Percentiles rank a stretch among this genome's conserved stretches.
Conservation (phyloP, 2,113 vertebrate genomes). For the Sapayoa aenigma region DNA sequence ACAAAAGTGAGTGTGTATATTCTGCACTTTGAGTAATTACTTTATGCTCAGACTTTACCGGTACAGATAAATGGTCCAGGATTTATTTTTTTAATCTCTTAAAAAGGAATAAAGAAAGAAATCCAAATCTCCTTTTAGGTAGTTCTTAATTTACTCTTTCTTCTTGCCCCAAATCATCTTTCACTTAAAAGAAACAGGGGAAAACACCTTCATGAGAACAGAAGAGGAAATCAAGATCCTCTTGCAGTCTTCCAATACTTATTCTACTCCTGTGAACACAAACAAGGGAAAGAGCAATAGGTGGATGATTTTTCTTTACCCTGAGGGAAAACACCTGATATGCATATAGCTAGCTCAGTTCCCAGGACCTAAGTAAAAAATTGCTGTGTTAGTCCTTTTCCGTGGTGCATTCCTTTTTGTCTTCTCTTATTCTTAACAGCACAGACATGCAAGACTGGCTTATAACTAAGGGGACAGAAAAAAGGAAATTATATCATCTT, state of each 20-base stretch:
- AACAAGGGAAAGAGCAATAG: not conserved
- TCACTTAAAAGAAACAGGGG: not conserved
- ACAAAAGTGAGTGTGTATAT: rapidly evolving
- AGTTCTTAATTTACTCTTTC: not conserved
- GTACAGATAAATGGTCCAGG: not conserved
- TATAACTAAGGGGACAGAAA: not conserved
- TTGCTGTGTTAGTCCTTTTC: not conserved
- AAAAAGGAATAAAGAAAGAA: not conserved
- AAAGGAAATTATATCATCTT: not conserved
- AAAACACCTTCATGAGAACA: not conserved
- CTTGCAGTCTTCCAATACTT: not conserved
- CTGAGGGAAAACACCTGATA: not conserved
- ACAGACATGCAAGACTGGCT: not conserved
- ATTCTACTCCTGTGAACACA: not conserved
- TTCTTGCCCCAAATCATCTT: not conserved
- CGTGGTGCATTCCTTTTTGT: not conserved
- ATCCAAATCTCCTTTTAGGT: not conserved
- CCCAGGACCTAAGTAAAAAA: not conserved
- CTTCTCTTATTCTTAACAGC: not conserved
- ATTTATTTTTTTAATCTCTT: not conserved
- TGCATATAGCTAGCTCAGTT: not conserved
- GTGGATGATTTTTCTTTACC: not conserved
- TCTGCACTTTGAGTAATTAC: not conserved
- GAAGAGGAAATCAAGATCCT: not conserved
- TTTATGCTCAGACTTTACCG: not conserved